Conservation (phyloP, 2,113 vertebrate genomes). For the Acanthisitta chloris region DNA sequence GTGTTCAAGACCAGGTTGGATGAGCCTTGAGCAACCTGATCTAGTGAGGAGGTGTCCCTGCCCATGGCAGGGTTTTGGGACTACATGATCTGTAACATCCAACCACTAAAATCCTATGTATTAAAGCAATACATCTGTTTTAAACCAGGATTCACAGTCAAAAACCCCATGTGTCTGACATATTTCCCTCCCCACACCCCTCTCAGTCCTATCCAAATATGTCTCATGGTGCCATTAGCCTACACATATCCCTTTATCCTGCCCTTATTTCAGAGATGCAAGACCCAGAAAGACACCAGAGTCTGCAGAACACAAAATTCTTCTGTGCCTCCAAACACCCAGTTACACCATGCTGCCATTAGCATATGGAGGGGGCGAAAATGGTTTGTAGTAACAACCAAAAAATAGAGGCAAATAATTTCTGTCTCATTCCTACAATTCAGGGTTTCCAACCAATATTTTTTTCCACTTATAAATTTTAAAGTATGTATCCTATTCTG, state of each 20-base stretch:
- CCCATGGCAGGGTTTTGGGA: no score
- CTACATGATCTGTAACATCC: no score
- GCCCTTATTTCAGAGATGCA: neutral
- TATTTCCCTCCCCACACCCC: accelerated
- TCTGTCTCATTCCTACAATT: neutral
- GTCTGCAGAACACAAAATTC: neutral
- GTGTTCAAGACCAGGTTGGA: no score
- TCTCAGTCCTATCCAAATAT: neutral
- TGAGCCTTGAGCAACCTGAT: no score
- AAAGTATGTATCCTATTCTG: neutral
- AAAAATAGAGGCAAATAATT: neutral
- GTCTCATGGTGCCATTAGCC: accelerated
- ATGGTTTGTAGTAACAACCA: neutral
- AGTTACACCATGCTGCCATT: neutral
- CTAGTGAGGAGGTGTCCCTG: no score
- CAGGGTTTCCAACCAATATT: neutral
- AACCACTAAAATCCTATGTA: no score
- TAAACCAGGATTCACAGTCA: neutral
- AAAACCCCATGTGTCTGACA: neutral
- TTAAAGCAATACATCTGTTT: neutral
- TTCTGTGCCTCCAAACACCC: neutral
- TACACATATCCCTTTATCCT: neutral
- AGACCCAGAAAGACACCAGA: neutral
- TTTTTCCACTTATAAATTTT: neutral
- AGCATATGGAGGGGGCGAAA: neutral